Evolutionary conservation across 1,140 invertebrate genomes (phyloP).

Genomic region (Rhyzopertha dominica): DNA sequence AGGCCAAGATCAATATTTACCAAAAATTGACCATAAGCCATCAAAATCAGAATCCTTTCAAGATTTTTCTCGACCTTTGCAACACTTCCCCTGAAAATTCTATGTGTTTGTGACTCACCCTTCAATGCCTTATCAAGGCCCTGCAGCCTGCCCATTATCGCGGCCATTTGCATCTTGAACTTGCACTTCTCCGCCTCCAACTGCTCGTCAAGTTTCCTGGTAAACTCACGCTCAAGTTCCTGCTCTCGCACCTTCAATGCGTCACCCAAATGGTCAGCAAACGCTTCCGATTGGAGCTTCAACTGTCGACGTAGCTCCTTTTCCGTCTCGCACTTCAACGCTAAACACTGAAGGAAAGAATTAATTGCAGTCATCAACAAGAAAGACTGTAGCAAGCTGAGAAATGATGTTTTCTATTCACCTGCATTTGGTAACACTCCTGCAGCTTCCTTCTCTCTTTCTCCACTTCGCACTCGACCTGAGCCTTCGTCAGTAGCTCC

Average conservation of each 20-base stretch:
- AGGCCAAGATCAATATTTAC: no score
- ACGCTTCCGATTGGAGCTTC: conserved; percentile 73
- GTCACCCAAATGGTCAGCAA: conserved; percentile 76
- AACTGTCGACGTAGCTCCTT: conserved; percentile 70
- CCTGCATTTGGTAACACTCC: conserved; percentile 54
- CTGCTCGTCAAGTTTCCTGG: conserved; percentile 64
- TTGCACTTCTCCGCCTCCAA: conserved; percentile 61
- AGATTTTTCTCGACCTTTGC: no score
- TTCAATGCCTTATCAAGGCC: conserved; percentile 85
- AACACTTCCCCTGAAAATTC: no score
- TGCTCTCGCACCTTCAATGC: conserved; percentile 65
- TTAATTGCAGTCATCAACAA: neutral
- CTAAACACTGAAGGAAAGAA: conserved; percentile 51
- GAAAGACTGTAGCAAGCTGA: neutral
- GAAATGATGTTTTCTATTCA: conserved; percentile 33
- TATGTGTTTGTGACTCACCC: conserved; percentile 65
- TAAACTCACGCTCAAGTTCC: conserved; percentile 61
- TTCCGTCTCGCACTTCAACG: conserved; percentile 62
- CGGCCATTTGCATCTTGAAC: conserved; percentile 74
- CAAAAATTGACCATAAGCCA: no score
- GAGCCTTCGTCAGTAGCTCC: conserved; percentile 47
- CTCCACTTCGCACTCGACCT: conserved; percentile 52
- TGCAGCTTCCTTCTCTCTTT: conserved; percentile 52
- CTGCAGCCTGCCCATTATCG: conserved; percentile 73
- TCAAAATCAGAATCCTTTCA: no score